Conservation (phyloP, 2,797 vertebrate genomes). For the Macrochelys suwanniensis region DNA sequence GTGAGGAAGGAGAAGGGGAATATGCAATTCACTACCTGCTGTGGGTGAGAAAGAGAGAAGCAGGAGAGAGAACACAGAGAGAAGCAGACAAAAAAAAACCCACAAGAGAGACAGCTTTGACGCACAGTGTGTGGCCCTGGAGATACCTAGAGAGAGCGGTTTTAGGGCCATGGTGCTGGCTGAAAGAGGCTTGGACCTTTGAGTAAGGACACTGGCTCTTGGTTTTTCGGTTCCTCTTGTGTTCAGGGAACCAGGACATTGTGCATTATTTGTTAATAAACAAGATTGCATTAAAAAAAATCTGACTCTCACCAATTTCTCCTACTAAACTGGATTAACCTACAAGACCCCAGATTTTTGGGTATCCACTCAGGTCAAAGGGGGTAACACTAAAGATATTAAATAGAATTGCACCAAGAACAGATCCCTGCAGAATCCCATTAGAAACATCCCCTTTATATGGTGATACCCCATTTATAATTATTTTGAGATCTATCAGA, state of each 20-base stretch:
- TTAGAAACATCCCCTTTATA: fast-evolving
- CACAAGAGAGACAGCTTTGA: too few species aligned
- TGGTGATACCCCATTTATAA: background rate
- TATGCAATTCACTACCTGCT: too few species aligned
- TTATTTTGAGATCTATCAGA: background rate
- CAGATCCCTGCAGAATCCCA: background rate
- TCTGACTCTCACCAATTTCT: too few species aligned
- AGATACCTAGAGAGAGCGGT: background rate
- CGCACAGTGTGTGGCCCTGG: too few species aligned
- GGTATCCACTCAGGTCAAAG: background rate
- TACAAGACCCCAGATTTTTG: background rate
- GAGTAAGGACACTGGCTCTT: background rate
- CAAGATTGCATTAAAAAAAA: too few species aligned
- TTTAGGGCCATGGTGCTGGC: background rate
- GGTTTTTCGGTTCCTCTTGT: background rate
- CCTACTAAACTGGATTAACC: background rate
- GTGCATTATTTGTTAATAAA: too few species aligned
- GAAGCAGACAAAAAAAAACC: too few species aligned
- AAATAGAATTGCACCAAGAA: background rate
- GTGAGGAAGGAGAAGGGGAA: too few species aligned
- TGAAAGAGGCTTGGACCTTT: background rate
- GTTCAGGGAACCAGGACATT: background rate
- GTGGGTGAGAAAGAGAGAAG: too few species aligned
- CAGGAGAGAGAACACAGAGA: too few species aligned
- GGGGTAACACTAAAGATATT: background rate